Base-by-base conservation (phyloP, 1,140 invertebrate species). In the Mactra quadrangularis region DNA sequence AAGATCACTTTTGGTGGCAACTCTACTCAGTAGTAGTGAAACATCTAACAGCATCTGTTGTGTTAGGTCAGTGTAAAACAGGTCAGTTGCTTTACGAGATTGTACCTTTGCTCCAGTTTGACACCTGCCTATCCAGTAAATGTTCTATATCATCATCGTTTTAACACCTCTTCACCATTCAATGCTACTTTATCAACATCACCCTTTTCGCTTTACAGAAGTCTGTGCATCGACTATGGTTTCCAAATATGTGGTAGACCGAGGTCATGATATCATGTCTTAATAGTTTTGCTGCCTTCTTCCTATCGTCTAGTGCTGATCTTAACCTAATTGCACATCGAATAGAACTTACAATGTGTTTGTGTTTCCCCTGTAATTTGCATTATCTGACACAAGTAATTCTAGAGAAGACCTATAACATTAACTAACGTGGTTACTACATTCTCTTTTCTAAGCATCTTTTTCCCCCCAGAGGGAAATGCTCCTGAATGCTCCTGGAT, bases 381-480 rank as follows among this genome's bases (percentile, higher is more conserved):
- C 22, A 33, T 64, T 77, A 0, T 66, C 41, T 33, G 15, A 35
- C 1, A 78, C 84, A 11, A 85, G 33, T 62, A 77, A 71, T 62
- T 55, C 87, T 59, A 83, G 62, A 6, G 83, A 89, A 91, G 53
- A 55, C 4, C 55, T 88, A 77, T 85, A 92, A 93, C 53, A 93
- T 91, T 87, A 93, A 87, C 53, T 59, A n/a, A 78, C 59, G 78
- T 91, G 89, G 64, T 68, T 90, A 88, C 29, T 52, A 66, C 93
- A 94, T 84, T 89, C 88, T 3, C 92, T 31, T 45, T 68, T 50
- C 45, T 68, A 13, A 41, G 92, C 88, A 66, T 6, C 83, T 82
- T 88, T 57, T 3, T 84, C 76, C 45, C 62, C n/a, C n/a, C n/a
- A n/a, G n/a, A n/a, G n/a, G n/a, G n/a, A n/a, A n/a, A 57, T 79